These are phyloP conservation scores for Homarus gammarus DNA, from an alignment of 2,888 invertebrate genomes.

Conservation along the genomic window DNA sequence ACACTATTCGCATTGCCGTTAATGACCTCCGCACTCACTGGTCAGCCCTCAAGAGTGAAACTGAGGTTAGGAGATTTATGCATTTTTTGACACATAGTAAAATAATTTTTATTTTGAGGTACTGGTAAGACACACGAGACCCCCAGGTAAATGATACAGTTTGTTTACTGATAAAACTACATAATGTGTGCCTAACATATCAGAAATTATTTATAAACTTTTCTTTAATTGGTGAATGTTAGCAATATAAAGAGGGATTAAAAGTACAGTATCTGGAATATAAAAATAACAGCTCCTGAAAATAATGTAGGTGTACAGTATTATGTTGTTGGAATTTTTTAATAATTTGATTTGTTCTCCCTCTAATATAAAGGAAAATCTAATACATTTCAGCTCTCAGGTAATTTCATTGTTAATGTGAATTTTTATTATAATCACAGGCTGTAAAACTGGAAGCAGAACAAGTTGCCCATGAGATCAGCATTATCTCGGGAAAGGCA, in stretches of 20 bases:
- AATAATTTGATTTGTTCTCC: not conserved
- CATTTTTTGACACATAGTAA: not conserved
- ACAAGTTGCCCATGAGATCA: slow-evolving; percentile 39
- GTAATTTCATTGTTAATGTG: not conserved
- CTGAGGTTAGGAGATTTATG: slow-evolving; percentile 80
- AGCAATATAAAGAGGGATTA: too few species aligned
- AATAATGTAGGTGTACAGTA: too few species aligned
- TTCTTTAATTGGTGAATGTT: too few species aligned
- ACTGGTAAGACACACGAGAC: too few species aligned
- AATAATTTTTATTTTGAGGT: too few species aligned
- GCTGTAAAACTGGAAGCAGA: slow-evolving; percentile 51
- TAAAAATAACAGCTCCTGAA: too few species aligned
- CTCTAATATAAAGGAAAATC: not conserved
- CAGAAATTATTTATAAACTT: too few species aligned
- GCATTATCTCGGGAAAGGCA: slow-evolving; percentile 78
- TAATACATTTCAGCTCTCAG: not conserved
- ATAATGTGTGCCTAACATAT: too few species aligned
- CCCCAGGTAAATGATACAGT: too few species aligned
- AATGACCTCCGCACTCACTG: slow-evolving; percentile 80
- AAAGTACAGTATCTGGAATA: too few species aligned
- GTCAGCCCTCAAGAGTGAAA: slow-evolving; percentile 84
- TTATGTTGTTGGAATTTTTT: not conserved
- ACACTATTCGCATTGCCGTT: slow-evolving; percentile 80
- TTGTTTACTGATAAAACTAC: too few species aligned
- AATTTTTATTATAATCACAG: slow-evolving; percentile 30